Base-by-base conservation (phyloP, 2,113 vertebrate species). In the Ivindomyrus marchei region DNA sequence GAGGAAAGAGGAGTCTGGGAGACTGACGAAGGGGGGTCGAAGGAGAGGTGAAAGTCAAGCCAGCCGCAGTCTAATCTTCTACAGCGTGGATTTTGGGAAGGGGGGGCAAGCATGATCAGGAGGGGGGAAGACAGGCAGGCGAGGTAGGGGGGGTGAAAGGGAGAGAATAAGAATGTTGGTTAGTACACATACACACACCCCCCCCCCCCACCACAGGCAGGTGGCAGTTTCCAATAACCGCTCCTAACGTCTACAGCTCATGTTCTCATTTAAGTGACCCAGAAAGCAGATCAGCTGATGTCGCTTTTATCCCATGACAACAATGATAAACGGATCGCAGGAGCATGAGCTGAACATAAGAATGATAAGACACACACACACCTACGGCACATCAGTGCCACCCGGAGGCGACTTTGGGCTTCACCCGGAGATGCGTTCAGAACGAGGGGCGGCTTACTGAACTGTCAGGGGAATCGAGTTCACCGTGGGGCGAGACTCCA, bases 291-390 rank as follows among this genome's bases (percentile, higher is more conserved):
- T 49, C 45, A 39, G 31, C 49, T 87, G 42, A 50, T 89, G 56
- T 87, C 39, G 2, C 39, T 36, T 17, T 42, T 19, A 77, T 58
- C 49, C 52, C 21, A 56, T 42, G 17, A 31, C 89, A 86, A 90
- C 90, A 91, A 85, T 93, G 94, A 94, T 93, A 90, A 91, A 95
- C 93, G 91, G 46, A 89, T 15, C 42, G 31, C 31, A 53, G 42
- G 11, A 4, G 31, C 27, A 9, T 74, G 4, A 74, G 45, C n/a
- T 49, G 15, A 58, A 31, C 31, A 10, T 88, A 24, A 58, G 83
- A 87, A 88, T 50, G 45, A 88, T 36, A 56, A 52, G 52, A 42
- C 24, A 45, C 62, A 66, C 21, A 62, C 62, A 27, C 62, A 31
- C 62, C 62, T 66, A 8, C 24, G 46, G 91, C 53, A 9, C 90